Evolutionary conservation across 2,888 invertebrate genomes (phyloP).

Genomic region (Drosophila paranaensis): DNA sequence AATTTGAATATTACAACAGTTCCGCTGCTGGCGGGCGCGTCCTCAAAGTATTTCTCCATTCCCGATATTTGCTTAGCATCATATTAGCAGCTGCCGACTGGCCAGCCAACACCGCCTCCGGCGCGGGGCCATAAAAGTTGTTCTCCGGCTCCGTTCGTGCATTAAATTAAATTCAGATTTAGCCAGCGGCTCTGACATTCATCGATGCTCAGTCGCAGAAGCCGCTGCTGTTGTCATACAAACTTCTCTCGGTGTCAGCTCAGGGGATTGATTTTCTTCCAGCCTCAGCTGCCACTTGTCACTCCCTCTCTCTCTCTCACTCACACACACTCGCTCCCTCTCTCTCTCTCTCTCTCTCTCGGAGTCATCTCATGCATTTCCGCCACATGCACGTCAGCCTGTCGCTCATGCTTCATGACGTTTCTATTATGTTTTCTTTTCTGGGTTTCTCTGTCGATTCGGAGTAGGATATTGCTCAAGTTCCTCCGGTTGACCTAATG

Average conservation of each 20-base stretch:
- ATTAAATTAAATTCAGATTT: constrained; percentile 80
- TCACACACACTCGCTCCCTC: constrained; percentile 34
- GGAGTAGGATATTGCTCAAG: constrained; percentile 26
- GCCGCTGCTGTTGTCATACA: constrained; percentile 51
- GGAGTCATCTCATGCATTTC: constrained; percentile 54
- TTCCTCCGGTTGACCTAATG: constrained; percentile 4
- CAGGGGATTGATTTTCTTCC: constrained; percentile 30
- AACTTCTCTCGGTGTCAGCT: constrained; percentile 50
- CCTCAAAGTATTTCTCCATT: constrained; percentile 45
- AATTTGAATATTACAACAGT: constrained; percentile 75
- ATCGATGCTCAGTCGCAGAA: constrained; percentile 46
- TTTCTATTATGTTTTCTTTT: constrained; percentile 40
- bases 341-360: constrained; percentile 3
- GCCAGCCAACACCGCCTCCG: constrained; percentile 12
- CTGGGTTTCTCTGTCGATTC: constrained; percentile 21
- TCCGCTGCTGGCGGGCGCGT: constrained; percentile 14
- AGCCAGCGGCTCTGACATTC: constrained; percentile 64
- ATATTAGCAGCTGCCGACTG: constrained; percentile 68
- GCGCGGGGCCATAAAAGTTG: constrained; percentile 66
- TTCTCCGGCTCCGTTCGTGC: constrained; percentile 72
- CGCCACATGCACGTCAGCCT: constrained; percentile 55
- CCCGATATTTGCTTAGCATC: constrained; percentile 72
- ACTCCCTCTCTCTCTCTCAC: constrained; percentile 28
- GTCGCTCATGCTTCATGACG: constrained; percentile 62
- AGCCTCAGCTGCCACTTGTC: constrained; percentile 61